These are phyloP conservation scores for Brachionus asplanchnoidis DNA, from an alignment of 1,140 invertebrate species.

Conservation along the genomic window DNA sequence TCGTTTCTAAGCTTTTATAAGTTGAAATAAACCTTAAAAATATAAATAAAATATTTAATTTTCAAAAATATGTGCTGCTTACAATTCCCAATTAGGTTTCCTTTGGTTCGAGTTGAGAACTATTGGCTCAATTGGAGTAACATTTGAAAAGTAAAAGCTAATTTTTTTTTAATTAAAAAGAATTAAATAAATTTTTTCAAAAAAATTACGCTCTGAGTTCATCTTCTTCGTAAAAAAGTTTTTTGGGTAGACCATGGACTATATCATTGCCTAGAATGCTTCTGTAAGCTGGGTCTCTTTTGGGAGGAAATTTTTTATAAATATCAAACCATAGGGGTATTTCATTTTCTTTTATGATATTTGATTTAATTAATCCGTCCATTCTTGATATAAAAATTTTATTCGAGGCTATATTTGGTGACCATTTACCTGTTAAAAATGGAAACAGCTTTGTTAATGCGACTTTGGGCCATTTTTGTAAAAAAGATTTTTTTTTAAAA, in stretches of 20 bases:
- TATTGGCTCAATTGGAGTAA: not conserved
- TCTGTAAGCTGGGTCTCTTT: conserved; percentile 68
- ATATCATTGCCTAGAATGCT: conserved; percentile 61
- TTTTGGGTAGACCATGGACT: conserved; percentile 45
- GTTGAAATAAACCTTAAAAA: not conserved
- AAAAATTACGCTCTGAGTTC: conserved; percentile 68
- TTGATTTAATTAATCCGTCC: conserved; percentile 67
- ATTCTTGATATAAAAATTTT: conserved; percentile 60
- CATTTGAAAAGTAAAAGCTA: conserved; percentile 21
- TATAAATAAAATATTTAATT: not conserved
- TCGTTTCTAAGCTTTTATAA: not conserved
- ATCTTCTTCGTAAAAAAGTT: conserved; percentile 79
- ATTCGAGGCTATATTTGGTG: not conserved
- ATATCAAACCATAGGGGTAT: conserved; percentile 78
- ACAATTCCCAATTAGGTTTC: conserved; percentile 36
- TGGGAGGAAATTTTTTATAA: conserved; percentile 76
- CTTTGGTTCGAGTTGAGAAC: not conserved
- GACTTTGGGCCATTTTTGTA: conserved; percentile 36
- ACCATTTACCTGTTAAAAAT: not conserved
- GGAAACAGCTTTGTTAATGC: conserved; percentile 37
- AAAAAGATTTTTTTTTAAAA: not conserved
- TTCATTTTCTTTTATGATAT: conserved; percentile 69
- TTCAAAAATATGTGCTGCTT: not conserved
- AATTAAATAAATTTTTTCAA: not conserved
- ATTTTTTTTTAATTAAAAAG: not conserved